These are phyloP conservation scores for Aphelinus certus DNA, from an alignment of 1,140 invertebrate species.

Conservation along the genomic window DNA sequence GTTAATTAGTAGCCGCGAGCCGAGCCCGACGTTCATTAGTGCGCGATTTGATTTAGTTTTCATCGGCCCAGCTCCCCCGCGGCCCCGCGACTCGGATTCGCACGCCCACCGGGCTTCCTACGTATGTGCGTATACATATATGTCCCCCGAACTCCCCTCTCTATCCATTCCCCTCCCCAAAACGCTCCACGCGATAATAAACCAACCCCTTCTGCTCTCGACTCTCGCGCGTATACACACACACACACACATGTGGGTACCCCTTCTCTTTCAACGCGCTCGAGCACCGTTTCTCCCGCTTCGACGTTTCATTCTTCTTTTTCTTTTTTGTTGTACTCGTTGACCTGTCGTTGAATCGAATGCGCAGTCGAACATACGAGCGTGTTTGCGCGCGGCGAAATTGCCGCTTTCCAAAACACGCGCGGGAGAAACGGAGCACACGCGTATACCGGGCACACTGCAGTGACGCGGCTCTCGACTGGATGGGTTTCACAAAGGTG, in stretches of 20 bases:
- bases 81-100: neutral
- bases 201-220: neutral
- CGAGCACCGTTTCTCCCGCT: no score
- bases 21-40: neutral
- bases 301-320: no score
- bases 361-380: neutral
- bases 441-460: no score
- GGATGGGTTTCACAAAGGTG: constrained; percentile 29
- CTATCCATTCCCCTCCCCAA: no score
- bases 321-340: neutral
- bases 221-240: no score
- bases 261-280: no score
- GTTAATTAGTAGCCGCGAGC: constrained; percentile 18
- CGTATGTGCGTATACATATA: no score
- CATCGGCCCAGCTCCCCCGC: neutral
- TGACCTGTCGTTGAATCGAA: constrained; percentile 45
- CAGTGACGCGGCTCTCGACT: constrained; percentile 37
- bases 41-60: neutral
- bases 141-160: no score
- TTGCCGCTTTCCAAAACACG: constrained; percentile 55
- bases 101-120: no score
- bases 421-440: no score
- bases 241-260: no score
- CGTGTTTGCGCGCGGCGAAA: constrained; percentile 23
- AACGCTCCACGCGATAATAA: neutral